phyloP scores from a whole-genome alignment of 2,888 invertebrate species.

The Drosophila birchii region DNA sequence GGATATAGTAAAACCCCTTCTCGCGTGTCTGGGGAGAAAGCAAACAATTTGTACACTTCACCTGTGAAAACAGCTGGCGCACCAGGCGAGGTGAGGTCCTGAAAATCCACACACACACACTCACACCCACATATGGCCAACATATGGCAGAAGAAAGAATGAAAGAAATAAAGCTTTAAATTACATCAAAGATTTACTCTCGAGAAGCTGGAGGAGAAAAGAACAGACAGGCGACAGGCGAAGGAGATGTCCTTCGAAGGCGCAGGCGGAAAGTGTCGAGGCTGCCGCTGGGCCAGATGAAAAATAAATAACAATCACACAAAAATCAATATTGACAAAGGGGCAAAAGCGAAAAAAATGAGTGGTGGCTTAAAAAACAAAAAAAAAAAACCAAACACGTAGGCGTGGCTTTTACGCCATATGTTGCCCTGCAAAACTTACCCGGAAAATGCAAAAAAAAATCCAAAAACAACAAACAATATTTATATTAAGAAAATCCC shows the following conservation, averaged over 20 bases:
- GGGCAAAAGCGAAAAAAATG: conserved; percentile 20
- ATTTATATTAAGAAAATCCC: conserved; percentile 8
- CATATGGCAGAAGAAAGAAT: conserved; percentile 42
- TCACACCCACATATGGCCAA: conserved; percentile 29
- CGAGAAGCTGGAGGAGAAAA: conserved; percentile 4
- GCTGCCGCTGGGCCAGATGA: conserved; percentile 55
- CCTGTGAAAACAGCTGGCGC: conserved; percentile 43
- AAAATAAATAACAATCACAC: conserved; percentile 78
- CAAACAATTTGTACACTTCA: conserved; percentile 48
- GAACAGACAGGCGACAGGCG: conserved; percentile 13
- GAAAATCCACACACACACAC: background rate
- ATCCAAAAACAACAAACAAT: background rate
- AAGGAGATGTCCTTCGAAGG: conserved; percentile 42
- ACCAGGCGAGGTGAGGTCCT: conserved; percentile 13
- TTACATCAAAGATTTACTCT: conserved; percentile 45
- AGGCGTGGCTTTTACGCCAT: conserved; percentile 52
- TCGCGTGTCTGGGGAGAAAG: conserved; percentile 13
- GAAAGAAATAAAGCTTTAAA: conserved; percentile 45
- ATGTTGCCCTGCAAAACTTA: conserved; percentile 54
- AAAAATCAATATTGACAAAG: conserved; percentile 74
- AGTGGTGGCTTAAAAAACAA: conserved; percentile 14
- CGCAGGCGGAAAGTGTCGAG: conserved; percentile 30
- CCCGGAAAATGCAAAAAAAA: conserved; percentile 22
- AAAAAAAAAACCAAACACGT: conserved; percentile 24
- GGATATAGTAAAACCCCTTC: conserved; percentile 11